These are phyloP conservation scores for Molossus alvarezi DNA, from an alignment of 2,797 vertebrate genomes.

Conservation along the genomic window DNA sequence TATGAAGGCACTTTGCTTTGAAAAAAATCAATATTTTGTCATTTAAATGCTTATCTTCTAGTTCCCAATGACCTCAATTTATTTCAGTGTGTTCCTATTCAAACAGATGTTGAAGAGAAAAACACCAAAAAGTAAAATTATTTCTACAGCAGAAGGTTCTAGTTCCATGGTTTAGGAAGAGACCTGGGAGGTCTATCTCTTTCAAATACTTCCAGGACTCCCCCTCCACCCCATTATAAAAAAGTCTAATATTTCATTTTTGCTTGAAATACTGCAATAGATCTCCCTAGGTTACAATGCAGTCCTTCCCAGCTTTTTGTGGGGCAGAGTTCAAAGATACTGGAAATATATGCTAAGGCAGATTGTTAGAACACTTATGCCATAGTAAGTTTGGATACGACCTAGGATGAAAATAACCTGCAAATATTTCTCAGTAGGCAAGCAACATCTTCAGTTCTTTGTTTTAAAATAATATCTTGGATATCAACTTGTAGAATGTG, in stretches of 20 bases:
- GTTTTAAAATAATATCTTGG: background rate
- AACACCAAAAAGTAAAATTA: conserved; percentile 64
- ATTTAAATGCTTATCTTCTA: conserved; percentile 83
- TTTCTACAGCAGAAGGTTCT: background rate
- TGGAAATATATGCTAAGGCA: background rate
- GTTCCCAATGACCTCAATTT: conserved; percentile 83
- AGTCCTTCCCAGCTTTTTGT: background rate
- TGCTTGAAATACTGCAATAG: background rate
- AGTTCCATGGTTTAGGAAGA: background rate
- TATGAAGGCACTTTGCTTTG: conserved; percentile 77
- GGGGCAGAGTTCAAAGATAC: background rate
- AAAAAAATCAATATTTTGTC: conserved; percentile 87
- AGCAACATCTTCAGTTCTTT: background rate
- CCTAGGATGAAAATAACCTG: background rate
- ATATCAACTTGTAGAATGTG: background rate
- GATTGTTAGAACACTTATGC: background rate
- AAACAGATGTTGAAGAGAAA: conserved; percentile 79
- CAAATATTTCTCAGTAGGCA: background rate
- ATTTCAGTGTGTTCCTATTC: conserved; percentile 81
- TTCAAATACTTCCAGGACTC: background rate
- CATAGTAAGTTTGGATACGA: background rate
- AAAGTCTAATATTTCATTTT: background rate
- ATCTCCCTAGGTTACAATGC: background rate
- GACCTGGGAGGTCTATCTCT: background rate
- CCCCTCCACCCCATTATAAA: background rate